Base-by-base conservation (phyloP, 2,888 invertebrate genomes). In the Drosophila tanythrix region DNA sequence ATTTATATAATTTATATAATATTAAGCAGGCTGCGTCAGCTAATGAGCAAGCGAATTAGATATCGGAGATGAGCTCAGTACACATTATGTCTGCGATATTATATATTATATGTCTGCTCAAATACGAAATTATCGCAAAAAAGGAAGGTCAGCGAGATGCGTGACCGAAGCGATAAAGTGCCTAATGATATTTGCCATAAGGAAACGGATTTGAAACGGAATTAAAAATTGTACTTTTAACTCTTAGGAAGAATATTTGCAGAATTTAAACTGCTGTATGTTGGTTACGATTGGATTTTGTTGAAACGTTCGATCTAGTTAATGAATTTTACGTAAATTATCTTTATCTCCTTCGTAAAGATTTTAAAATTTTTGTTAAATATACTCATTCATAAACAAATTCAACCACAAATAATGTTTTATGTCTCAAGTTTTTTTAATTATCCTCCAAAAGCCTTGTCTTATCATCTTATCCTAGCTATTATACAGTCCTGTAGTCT, bases 11-110 rank as follows among this genome's bases (percentile, higher is more conserved):
- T 33, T 33, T 36, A 43, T 15, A 68, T 75, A 74, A 57, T 74
- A 66, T 71, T 71, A 36, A 56, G 70, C 58, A 83, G 77, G 36
- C 65, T 61, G 64, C 51, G 33, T 51, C 70, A 67, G 51, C 83
- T 85, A 85, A 85, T 89, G 90, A 83, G 72, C 88, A 72, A 70
- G 81, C 70, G 69, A 85, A 85, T 82, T 89, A 71, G 83, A 66
- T 88, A 69, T 76, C 52, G 70, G 69, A 70, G 78, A 74, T 72
- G 73, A 51, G 51, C 69, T 80, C 51, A 43, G 69, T 52, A 52
- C 65, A 66, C 53, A 8, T 6, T 21, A 43, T 21, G 11, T 43
- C 13, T 43, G 0, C 13, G 43, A 21, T 43, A 21, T 43, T 21
- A 13, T 13, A 40, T 2, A n/a, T 40, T 63, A 51, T 61, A 50